These are phyloP conservation scores for Mirounga angustirostris DNA, from an alignment of 2,113 vertebrate genomes.

Conservation along the genomic window DNA sequence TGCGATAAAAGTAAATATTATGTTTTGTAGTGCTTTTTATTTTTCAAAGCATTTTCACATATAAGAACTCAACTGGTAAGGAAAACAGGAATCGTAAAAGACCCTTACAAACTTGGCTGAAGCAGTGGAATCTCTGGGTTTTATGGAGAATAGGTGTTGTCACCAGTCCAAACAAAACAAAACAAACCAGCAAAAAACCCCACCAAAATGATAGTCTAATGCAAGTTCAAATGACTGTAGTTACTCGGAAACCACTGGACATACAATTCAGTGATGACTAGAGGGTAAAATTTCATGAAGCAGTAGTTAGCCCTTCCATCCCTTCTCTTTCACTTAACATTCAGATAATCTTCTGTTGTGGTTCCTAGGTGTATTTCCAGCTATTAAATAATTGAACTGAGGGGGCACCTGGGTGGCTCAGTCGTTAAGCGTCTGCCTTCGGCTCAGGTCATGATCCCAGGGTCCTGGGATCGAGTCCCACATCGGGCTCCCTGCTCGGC, in stretches of 20 bases:
- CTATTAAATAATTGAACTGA: constrained; percentile 26
- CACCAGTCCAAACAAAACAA: not conserved
- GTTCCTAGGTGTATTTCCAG: not conserved
- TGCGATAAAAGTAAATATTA: not conserved
- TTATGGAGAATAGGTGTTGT: not conserved
- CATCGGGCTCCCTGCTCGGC: too few species aligned
- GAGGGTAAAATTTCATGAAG: not conserved
- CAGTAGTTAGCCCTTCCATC: not conserved
- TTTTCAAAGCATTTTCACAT: constrained; percentile 26
- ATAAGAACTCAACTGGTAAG: not conserved
- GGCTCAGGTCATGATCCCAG: too few species aligned
- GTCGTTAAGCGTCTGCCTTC: too few species aligned
- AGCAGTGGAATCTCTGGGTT: not conserved
- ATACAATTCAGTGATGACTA: not conserved
- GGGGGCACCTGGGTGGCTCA: too few species aligned
- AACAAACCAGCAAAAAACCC: not conserved
- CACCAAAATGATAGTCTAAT: not conserved
- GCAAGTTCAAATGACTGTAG: constrained; percentile 28
- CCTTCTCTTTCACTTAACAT: not conserved
- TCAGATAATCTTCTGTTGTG: not conserved
- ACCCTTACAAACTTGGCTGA: not conserved
- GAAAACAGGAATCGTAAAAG: not conserved
- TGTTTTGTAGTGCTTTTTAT: not conserved
- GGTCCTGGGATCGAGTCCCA: too few species aligned
- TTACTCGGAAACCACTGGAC: not conserved